Percentiles rank a stretch among this genome's conserved stretches.
These are phyloP conservation scores for Pristionchus entomophagus DNA, from an alignment of 2,888 invertebrate genomes.

Conservation along the genomic window DNA sequence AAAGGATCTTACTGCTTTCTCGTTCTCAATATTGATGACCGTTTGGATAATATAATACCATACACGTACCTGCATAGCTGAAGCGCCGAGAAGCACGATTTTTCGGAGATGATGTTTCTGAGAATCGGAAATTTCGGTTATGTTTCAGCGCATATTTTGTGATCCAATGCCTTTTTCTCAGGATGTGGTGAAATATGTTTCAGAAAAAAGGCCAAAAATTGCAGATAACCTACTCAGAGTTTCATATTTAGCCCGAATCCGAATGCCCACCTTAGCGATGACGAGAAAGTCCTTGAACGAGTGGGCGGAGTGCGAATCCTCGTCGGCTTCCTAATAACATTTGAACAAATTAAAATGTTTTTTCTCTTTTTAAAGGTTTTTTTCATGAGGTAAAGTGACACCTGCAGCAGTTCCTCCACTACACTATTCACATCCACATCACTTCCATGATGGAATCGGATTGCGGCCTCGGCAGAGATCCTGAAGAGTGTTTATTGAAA, in stretches of 20 bases:
- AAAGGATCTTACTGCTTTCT: neutral
- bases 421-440: slow-evolving; percentile 9
- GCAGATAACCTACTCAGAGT: no score
- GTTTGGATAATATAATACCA: neutral
- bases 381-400: neutral
- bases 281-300: slow-evolving; percentile 31
- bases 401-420: slow-evolving; percentile 6
- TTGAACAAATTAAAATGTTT: neutral
- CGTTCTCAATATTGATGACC: neutral
- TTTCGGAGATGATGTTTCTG: slow-evolving; percentile 61
- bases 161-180: neutral
- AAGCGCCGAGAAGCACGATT: slow-evolving; percentile 57
- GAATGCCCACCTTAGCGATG: neutral
- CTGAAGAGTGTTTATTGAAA: neutral
- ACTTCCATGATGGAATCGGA: slow-evolving; percentile 26
- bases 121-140: slow-evolving; percentile 35
- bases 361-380: neutral
- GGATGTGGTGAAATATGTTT: neutral
- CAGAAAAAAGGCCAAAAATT: neutral
- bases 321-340: slow-evolving; percentile 32
- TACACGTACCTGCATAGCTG: slow-evolving; percentile 50
- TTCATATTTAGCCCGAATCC: neutral
- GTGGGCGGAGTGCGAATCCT: neutral
- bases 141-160: neutral
- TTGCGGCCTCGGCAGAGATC: neutral